Conservation (phyloP, 2,113 vertebrate genomes). For the Piliocolobus tephrosceles region DNA sequence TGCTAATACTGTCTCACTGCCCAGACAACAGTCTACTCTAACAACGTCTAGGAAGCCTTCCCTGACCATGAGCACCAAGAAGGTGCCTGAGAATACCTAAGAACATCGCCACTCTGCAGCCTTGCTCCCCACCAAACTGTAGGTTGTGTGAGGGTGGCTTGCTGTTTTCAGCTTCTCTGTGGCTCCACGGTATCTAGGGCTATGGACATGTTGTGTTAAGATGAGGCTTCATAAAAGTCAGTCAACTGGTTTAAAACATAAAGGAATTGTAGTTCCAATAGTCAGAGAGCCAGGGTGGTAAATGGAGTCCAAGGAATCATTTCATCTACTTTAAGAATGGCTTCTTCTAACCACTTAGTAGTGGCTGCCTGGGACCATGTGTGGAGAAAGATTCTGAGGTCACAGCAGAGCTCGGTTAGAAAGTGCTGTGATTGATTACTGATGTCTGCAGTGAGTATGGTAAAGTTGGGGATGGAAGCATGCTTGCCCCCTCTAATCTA, state of each 20-base stretch:
- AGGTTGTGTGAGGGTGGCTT: neutral
- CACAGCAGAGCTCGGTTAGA: neutral
- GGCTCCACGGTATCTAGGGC: neutral
- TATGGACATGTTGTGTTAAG: neutral
- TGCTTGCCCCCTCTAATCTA: neutral
- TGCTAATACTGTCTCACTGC: neutral
- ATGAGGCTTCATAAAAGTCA: neutral
- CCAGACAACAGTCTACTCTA: neutral
- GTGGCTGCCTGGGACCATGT: neutral
- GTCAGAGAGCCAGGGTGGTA: neutral
- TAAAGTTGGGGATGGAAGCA: neutral
- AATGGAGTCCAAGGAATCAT: neutral
- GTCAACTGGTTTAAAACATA: neutral
- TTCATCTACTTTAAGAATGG: neutral
- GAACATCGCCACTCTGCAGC: neutral
- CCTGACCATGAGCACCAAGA: neutral
- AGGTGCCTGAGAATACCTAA: neutral
- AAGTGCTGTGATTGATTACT: neutral
- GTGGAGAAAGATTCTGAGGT: neutral
- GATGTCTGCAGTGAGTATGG: neutral
- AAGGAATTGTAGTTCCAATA: neutral
- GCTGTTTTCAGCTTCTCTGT: neutral
- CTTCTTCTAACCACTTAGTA: neutral
- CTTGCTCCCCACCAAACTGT: neutral
- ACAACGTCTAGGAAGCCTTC: neutral